A percentile compares a stretch with the other conserved stretches of the same genome.
Conservation (phyloP, 2,797 vertebrate genomes). For the Eremophila alpestris region DNA sequence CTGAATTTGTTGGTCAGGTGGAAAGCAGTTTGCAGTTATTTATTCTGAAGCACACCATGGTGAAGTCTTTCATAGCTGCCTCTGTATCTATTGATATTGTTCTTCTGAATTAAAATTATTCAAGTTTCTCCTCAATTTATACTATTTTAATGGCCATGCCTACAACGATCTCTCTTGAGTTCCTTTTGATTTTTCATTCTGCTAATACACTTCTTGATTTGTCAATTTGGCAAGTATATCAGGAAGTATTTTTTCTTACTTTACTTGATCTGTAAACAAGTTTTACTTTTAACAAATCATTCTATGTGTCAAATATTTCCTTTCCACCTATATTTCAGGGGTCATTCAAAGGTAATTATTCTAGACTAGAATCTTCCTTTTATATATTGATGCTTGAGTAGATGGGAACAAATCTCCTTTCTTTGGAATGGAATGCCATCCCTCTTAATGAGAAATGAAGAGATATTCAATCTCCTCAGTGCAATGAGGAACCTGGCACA, state of each 20-base stretch:
- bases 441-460: background rate
- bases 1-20: background rate
- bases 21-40: background rate
- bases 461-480: background rate
- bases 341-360: background rate
- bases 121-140: background rate
- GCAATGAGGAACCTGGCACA: background rate
- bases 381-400: background rate
- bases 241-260: background rate
- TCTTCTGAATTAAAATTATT: background rate
- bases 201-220: background rate
- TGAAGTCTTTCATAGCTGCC: background rate
- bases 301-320: background rate
- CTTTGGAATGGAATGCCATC: background rate
- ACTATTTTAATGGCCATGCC: background rate
- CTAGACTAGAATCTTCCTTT: background rate
- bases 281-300: background rate
- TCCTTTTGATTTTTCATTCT: background rate
- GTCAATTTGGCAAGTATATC: background rate
- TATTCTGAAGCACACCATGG: background rate
- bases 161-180: background rate
- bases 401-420: background rate
- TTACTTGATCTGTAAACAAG: background rate
- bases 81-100: background rate
- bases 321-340: background rate